phyloP scores from a whole-genome alignment of 92 coral and sea anemone genomes.

The Epizoanthus scotinus region DNA sequence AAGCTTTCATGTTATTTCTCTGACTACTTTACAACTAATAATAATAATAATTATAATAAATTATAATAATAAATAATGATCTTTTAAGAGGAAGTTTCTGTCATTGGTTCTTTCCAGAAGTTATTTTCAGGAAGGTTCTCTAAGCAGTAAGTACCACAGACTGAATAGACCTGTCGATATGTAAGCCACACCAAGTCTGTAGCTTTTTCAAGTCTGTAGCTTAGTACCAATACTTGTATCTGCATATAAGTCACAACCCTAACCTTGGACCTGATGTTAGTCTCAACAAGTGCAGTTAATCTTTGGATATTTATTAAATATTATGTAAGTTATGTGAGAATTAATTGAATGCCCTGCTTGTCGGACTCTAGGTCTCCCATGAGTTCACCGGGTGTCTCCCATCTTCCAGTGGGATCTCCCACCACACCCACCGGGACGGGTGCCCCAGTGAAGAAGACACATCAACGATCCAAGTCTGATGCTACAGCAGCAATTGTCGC shows the following conservation, averaged over 20 bases:
- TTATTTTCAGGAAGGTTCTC: too few species aligned
- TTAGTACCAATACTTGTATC: neutral
- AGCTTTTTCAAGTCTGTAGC: neutral
- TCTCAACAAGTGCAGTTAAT: neutral
- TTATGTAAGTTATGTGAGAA: neutral
- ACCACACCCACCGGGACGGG: constrained; percentile 57
- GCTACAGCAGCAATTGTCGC: constrained; percentile 96
- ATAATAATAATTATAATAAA: too few species aligned
- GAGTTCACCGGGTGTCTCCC: constrained; percentile 54
- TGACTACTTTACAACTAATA: too few species aligned
- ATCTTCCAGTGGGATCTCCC: constrained; percentile 39
- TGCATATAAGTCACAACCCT: neutral
- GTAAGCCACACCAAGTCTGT: too few species aligned
- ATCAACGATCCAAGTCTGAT: constrained; percentile 95
- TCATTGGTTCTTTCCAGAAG: too few species aligned
- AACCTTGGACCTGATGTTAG: too few species aligned
- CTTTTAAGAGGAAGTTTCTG: too few species aligned
- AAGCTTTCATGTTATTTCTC: too few species aligned
- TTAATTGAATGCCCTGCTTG: neutral
- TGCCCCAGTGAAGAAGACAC: constrained; percentile 82
- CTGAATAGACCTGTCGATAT: neutral
- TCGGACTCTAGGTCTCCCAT: constrained; percentile 66
- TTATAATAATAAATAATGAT: too few species aligned
- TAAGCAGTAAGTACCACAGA: too few species aligned
- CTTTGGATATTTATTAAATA: neutral